A percentile compares a stretch with the other conserved stretches of the same genome.
Conservation (phyloP, 2,113 vertebrate genomes). For the Triplophysa tibetana region DNA sequence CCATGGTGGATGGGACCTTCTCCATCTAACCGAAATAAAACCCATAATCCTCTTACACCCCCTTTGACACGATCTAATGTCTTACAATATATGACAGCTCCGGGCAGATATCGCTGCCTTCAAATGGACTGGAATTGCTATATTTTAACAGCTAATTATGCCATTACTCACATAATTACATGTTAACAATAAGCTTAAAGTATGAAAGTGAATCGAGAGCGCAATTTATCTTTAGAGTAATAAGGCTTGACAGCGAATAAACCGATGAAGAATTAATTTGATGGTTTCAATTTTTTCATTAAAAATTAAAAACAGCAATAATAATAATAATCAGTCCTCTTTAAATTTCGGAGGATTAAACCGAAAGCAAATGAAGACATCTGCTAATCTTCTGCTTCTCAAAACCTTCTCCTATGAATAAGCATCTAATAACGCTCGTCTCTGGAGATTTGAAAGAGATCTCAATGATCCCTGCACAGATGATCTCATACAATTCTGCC, state of each 20-base stretch:
- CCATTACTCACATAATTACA: slow-evolving; percentile 51
- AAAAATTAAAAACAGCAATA: no score
- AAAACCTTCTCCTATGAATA: neutral
- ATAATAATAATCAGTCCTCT: no score
- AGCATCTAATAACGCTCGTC: neutral
- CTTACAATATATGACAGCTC: slow-evolving; percentile 42
- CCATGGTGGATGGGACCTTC: slow-evolving; percentile 91
- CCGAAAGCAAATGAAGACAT: neutral
- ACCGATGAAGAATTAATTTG: slow-evolving; percentile 35
- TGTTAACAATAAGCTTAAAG: slow-evolving; percentile 51
- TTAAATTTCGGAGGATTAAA: no score
- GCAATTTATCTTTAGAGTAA: slow-evolving; percentile 24
- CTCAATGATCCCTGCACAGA: neutral
- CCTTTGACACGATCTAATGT: slow-evolving; percentile 54
- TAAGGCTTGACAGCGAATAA: slow-evolving; percentile 20
- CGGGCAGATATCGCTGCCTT: slow-evolving; percentile 24
- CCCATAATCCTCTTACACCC: slow-evolving; percentile 35
- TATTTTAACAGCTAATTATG: slow-evolving; percentile 56
- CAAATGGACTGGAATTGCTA: slow-evolving; percentile 47
- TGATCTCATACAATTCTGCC: neutral
- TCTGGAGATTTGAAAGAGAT: neutral
- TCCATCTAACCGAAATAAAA: slow-evolving; percentile 78
- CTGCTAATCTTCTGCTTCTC: neutral
- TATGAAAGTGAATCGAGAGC: slow-evolving; percentile 19
- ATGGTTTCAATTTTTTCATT: slow-evolving; percentile 6